phyloP scores from a whole-genome alignment of 2,888 invertebrate species.

The Eristalis intricaria region DNA sequence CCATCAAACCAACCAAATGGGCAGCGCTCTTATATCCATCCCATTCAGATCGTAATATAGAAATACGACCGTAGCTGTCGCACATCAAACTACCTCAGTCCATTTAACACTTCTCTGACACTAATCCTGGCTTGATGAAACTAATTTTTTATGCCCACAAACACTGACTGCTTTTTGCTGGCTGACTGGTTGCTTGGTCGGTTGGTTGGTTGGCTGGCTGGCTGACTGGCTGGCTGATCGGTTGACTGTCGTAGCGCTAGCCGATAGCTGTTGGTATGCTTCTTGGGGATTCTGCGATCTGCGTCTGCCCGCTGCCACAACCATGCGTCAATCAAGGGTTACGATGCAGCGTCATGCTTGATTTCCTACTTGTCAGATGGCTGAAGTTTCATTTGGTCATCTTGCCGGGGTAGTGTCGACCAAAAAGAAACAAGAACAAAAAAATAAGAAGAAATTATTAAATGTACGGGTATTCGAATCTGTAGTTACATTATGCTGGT shows the following conservation, averaged over 20 bases:
- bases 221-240: constrained; percentile 11
- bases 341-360: constrained; percentile 80
- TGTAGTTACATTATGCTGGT: constrained; percentile 14
- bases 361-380: constrained; percentile 79
- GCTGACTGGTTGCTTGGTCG: constrained; percentile 13
- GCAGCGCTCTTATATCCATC: constrained; percentile 45
- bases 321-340: constrained; percentile 74
- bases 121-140: constrained; percentile 82
- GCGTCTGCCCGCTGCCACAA: constrained; percentile 45
- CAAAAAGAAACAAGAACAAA: constrained; percentile 6
- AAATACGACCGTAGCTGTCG: constrained; percentile 71
- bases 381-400: constrained; percentile 70
- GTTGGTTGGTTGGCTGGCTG: constrained; percentile 13
- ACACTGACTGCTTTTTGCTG: constrained; percentile 67
- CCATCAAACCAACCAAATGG: constrained; percentile 65
- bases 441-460: constrained; percentile 20
- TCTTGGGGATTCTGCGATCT: constrained; percentile 44
- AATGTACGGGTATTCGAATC: constrained; percentile 6
- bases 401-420: constrained; percentile 47
- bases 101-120: constrained; percentile 82
- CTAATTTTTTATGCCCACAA: constrained; percentile 79
- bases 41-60: constrained; percentile 65
- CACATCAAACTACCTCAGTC: constrained; percentile 78
- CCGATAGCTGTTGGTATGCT: constrained; percentile 59
- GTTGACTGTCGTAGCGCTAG: constrained; percentile 33